A percentile compares a stretch with the other conserved stretches of the same genome.
These are phyloP conservation scores for Chelon labrosus DNA, from an alignment of 2,797 vertebrate genomes.

Conservation along the genomic window DNA sequence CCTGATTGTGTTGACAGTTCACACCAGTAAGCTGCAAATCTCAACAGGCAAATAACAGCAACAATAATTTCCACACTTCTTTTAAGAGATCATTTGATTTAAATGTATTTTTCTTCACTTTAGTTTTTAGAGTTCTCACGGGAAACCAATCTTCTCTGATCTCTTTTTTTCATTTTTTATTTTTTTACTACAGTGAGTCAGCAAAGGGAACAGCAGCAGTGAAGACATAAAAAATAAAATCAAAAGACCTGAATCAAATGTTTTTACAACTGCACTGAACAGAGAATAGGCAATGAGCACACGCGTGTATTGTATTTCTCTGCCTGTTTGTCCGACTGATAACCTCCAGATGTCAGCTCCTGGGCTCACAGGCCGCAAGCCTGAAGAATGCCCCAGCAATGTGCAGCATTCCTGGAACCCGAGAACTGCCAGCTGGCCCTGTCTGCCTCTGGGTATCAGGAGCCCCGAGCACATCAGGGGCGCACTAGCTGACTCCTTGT, in stretches of 20 bases:
- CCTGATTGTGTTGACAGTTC: conserved; percentile 40
- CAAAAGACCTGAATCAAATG: conserved; percentile 39
- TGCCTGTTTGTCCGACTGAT: conserved; percentile 81
- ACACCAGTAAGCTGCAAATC: conserved; percentile 3
- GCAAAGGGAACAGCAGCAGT: conserved; percentile 36
- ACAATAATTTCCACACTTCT: conserved; percentile 15
- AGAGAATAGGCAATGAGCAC: conserved; percentile 53
- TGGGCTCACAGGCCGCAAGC: conserved; percentile 70
- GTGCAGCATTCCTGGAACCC: conserved; percentile 74
- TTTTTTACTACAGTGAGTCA: conserved; percentile 32
- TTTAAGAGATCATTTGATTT: conserved; percentile 20
- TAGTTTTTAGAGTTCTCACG: conserved; percentile 27
- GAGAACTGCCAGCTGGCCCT: conserved; percentile 82
- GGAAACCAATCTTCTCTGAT: conserved; percentile 45
- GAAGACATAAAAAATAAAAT: conserved; percentile 42
- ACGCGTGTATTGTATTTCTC: conserved; percentile 72
- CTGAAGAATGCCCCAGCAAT: conserved; percentile 77
- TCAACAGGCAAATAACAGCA: conserved; percentile 35
- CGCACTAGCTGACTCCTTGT: conserved; percentile 79
- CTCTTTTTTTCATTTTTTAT: not conserved
- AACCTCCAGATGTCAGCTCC: conserved; percentile 87
- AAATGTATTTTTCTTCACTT: conserved; percentile 15
- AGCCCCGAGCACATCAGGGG: conserved; percentile 68
- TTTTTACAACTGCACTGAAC: conserved; percentile 49
- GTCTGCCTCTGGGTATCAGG: conserved; percentile 76